Conservation (phyloP, 2,888 invertebrate genomes). For the Phortica okadai region DNA sequence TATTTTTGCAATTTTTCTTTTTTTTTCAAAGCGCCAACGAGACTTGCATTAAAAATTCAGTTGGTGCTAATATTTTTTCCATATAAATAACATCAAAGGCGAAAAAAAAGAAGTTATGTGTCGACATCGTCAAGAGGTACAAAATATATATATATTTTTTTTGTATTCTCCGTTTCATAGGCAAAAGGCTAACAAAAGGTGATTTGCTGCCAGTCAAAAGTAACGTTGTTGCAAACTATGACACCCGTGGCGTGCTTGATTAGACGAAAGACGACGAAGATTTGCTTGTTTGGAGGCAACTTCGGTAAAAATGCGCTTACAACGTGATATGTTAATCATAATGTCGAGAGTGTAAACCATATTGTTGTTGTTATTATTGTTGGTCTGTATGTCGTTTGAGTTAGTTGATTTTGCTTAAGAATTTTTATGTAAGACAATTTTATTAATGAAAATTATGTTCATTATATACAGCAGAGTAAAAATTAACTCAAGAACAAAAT, state of each 20-base stretch:
- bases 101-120: conserved; percentile 21
- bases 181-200: conserved; percentile 40
- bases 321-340: conserved; percentile 76
- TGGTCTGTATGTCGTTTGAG: neutral
- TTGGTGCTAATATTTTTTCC: conserved; percentile 66
- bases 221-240: conserved; percentile 46
- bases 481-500: no score
- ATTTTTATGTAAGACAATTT: neutral
- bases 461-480: neutral
- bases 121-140: conserved; percentile 5
- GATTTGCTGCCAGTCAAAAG: conserved; percentile 56
- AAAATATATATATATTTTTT: conserved; percentile 45
- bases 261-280: neutral
- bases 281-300: neutral
- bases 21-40: neutral
- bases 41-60: conserved; percentile 65
- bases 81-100: neutral
- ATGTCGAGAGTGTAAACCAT: neutral
- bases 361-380: neutral
- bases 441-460: neutral
- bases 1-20: neutral
- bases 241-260: conserved; percentile 2
- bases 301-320: conserved; percentile 22
- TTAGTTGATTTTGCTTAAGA: neutral
- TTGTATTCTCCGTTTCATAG: neutral